A percentile compares a stretch with the other conserved stretches of the same genome.
phyloP scores from a whole-genome alignment of 1,140 invertebrate genomes.

The Branchinecta lindahli region DNA sequence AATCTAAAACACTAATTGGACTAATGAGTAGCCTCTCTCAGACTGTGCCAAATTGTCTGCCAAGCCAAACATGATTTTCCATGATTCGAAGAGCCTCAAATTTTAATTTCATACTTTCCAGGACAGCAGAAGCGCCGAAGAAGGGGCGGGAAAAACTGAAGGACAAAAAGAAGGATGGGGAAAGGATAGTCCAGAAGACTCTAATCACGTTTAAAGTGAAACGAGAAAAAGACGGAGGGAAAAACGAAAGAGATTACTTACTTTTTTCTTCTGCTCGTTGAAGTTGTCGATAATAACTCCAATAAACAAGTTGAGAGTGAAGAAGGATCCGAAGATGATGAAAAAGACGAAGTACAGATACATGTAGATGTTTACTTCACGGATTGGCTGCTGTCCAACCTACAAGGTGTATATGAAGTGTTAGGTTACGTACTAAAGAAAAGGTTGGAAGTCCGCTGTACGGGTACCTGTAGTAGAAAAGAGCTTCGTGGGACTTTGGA shows the following conservation, averaged over 20 bases:
- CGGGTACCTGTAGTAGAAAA: constrained; percentile 1
- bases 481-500: constrained; percentile 1
- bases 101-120: no score
- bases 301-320: constrained; percentile 93
- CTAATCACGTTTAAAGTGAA: no score
- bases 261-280: constrained; percentile 97
- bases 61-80: no score
- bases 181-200: no score
- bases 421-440: constrained; percentile 14
- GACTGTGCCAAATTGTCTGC: no score
- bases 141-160: no score
- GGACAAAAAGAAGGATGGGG: no score
- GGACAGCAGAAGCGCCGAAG: no score
- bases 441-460: constrained; percentile 10
- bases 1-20: no score
- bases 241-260: constrained; percentile 14
- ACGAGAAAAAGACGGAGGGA: no score
- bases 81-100: no score
- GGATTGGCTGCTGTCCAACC: constrained; percentile 72
- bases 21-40: no score
- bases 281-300: constrained; percentile 98
- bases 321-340: constrained; percentile 94
- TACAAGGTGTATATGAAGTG: constrained; percentile 33
- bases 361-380: constrained; percentile 91
- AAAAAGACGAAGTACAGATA: constrained; percentile 97